Conservation (phyloP, 2,888 invertebrate genomes). For the Netelia fuscicornis region DNA sequence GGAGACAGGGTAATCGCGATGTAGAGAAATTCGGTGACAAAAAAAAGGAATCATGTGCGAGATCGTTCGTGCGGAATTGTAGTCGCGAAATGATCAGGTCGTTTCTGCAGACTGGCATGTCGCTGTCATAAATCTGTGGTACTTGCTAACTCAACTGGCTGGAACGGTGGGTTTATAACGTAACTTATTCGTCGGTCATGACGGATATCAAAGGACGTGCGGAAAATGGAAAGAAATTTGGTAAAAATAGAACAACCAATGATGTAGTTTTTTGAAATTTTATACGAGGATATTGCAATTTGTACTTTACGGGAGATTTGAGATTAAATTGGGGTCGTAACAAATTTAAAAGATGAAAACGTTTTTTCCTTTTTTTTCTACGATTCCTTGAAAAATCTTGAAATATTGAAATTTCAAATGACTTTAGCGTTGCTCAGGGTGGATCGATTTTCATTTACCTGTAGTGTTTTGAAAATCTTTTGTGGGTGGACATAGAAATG, state of each 20-base stretch:
- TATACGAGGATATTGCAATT: no score
- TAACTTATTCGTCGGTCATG: conserved; percentile 65
- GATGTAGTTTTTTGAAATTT: neutral
- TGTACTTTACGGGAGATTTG: no score
- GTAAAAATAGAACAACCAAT: neutral
- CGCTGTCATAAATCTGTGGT: conserved; percentile 80
- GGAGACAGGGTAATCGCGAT: conserved; percentile 24
- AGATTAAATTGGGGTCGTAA: no score
- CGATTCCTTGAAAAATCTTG: no score
- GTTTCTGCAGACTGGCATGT: conserved; percentile 78
- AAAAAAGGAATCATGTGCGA: conserved; percentile 37
- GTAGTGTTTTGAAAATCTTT: no score
- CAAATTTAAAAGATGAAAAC: no score
- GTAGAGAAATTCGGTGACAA: conserved; percentile 20
- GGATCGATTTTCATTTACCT: no score
- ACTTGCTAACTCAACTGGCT: conserved; percentile 72
- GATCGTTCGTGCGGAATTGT: conserved; percentile 69
- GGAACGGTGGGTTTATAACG: conserved; percentile 78
- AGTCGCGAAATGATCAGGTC: conserved; percentile 77
- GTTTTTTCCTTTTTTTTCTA: no score
- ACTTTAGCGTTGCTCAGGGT: no score
- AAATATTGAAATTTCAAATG: no score
- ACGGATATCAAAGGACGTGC: conserved; percentile 29
- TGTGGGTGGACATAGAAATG: no score
- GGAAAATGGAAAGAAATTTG: neutral